phyloP scores from a whole-genome alignment of 2,888 invertebrate genomes.

The Chrysotoxum bicinctum region DNA sequence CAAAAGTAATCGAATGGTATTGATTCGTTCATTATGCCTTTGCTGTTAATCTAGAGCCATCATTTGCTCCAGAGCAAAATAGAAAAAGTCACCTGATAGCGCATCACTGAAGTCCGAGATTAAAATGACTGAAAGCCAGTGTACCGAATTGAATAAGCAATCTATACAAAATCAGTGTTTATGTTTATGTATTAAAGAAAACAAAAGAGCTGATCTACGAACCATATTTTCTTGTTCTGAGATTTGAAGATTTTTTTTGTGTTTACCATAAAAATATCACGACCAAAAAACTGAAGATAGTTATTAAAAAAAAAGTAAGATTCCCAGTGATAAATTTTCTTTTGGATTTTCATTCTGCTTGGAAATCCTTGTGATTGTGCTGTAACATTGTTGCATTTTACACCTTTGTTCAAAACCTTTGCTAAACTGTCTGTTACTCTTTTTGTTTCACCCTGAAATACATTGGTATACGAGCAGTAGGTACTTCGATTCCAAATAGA shows the following conservation, averaged over 20 bases:
- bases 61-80: too few relatives aligned
- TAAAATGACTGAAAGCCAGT: too few relatives aligned
- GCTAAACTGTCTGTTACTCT: constrained; percentile 1
- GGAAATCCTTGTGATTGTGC: neutral
- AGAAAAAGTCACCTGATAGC: too few relatives aligned
- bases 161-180: too few relatives aligned
- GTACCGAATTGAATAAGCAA: too few relatives aligned
- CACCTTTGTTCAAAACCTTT: constrained; percentile 8
- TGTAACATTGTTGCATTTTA: constrained; percentile 6
- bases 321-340: neutral
- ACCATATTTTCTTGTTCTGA: neutral
- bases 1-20: too few relatives aligned
- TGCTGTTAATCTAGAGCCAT: too few relatives aligned
- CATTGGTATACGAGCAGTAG: neutral
- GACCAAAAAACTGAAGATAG: neutral
- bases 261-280: neutral
- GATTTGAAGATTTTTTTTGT: neutral
- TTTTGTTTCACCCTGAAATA: constrained; percentile 33
- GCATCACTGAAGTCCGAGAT: too few relatives aligned
- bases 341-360: neutral
- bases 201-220: neutral
- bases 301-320: too few relatives aligned
- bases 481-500: constrained; percentile 10
- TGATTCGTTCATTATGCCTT: too few relatives aligned
- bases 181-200: too few relatives aligned